phyloP scores from a whole-genome alignment of 2,113 vertebrate genomes.

The Ancistrus triradiatus region DNA sequence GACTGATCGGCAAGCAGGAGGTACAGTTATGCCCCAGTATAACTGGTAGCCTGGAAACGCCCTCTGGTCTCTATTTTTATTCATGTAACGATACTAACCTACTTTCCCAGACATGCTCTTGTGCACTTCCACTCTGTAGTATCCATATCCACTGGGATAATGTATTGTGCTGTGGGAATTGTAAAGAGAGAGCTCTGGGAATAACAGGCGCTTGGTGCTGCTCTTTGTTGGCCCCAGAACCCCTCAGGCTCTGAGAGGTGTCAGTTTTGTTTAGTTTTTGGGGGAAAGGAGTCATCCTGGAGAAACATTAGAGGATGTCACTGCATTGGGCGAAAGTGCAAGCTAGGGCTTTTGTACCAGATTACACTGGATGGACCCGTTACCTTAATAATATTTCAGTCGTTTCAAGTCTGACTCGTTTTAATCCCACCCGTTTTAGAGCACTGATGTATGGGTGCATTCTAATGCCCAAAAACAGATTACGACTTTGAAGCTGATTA shows the following conservation, averaged over 20 bases:
- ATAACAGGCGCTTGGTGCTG: slow-evolving; percentile 31
- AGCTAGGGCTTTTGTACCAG: too few relatives aligned
- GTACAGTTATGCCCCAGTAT: too few relatives aligned
- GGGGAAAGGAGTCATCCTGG: not conserved
- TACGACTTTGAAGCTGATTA: too few relatives aligned
- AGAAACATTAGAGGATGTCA: not conserved
- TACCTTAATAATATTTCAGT: not conserved
- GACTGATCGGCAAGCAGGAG: too few relatives aligned
- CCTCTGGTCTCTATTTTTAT: not conserved
- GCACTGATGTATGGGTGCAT: not conserved
- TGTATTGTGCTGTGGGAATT: slow-evolving; percentile 33
- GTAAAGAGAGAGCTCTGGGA: slow-evolving; percentile 45
- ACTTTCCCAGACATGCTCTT: slow-evolving; percentile 28
- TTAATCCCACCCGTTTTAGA: not conserved
- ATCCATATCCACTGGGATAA: slow-evolving; percentile 44
- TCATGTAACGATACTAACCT: slow-evolving; percentile 19
- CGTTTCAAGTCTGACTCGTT: not conserved
- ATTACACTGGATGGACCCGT: too few relatives aligned
- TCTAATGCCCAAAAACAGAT: too few relatives aligned
- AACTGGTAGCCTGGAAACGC: too few relatives aligned
- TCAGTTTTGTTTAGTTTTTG: slow-evolving; percentile 20
- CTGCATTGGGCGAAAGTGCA: too few relatives aligned
- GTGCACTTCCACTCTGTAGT: slow-evolving; percentile 34
- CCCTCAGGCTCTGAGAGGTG: slow-evolving; percentile 28
- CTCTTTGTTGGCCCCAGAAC: slow-evolving; percentile 29